Evolutionary conservation across 2,797 vertebrate species (phyloP).

Genomic region (Anas acuta): DNA sequence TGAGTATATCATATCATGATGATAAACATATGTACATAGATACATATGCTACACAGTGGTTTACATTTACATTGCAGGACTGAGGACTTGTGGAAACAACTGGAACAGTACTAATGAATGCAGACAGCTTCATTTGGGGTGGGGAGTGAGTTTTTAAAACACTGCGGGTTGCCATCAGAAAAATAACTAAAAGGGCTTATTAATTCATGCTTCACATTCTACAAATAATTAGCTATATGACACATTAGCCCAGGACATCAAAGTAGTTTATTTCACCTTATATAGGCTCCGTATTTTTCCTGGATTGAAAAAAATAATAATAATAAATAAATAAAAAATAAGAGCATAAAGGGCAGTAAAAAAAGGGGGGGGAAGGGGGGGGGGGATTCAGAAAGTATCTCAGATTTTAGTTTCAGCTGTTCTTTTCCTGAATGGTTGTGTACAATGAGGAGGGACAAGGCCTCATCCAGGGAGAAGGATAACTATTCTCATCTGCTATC

Average conservation of each 20-base stretch:
- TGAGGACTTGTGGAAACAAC: not conserved
- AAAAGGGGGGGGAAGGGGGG: not conserved
- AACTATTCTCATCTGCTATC: not conserved
- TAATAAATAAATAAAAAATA: not conserved
- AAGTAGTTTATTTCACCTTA: conserved; percentile 26
- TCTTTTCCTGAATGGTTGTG: not conserved
- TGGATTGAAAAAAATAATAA: not conserved
- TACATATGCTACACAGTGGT: not conserved
- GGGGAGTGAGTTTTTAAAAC: not conserved
- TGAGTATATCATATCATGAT: not conserved
- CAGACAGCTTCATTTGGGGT: not conserved
- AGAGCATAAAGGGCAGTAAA: not conserved
- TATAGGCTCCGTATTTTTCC: not conserved
- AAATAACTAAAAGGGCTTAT: conserved; percentile 24
- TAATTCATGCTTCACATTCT: conserved; percentile 28
- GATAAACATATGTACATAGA: not conserved
- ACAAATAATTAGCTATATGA: not conserved
- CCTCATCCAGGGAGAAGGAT: not conserved
- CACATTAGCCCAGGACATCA: conserved; percentile 4
- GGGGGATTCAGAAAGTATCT: not conserved
- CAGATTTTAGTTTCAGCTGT: not conserved
- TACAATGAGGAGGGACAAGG: not conserved
- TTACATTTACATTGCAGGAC: not conserved
- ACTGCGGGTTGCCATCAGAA: not conserved
- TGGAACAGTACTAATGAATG: not conserved